Conservation (phyloP, 2,113 vertebrate species). For the Smithornis capensis region DNA sequence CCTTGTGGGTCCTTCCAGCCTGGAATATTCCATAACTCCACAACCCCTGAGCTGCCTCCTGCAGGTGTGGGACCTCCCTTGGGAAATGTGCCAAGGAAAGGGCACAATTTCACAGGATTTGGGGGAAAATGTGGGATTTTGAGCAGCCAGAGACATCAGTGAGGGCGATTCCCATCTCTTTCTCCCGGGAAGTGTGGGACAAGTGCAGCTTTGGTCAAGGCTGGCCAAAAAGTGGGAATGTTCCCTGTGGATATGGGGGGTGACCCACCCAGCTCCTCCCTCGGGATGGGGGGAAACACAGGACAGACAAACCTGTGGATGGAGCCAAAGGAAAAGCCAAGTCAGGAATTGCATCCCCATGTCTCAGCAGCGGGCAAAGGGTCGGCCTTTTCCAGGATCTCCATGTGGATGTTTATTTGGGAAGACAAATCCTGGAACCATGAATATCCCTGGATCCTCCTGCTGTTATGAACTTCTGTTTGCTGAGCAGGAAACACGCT, state of each 20-base stretch:
- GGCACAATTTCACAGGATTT: too few species aligned
- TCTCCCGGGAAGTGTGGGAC: neutral
- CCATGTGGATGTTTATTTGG: neutral
- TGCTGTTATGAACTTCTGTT: neutral
- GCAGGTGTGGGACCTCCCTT: too few species aligned
- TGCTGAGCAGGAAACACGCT: neutral
- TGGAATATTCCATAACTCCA: too few species aligned
- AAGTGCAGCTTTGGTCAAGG: neutral
- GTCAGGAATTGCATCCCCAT: neutral
- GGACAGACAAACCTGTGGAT: too few species aligned
- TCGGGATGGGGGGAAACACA: neutral
- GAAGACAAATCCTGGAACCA: neutral
- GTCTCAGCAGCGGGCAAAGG: neutral
- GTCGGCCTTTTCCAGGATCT: fast-evolving
- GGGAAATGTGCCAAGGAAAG: neutral
- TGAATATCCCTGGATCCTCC: neutral
- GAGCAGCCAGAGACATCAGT: neutral
- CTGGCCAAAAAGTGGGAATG: neutral
- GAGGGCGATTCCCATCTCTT: neutral
- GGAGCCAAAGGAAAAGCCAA: neutral
- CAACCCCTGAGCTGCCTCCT: too few species aligned
- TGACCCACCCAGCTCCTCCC: neutral
- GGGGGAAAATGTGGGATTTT: neutral
- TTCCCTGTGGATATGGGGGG: fast-evolving
- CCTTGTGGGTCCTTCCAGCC: too few species aligned